A percentile compares a stretch with the other conserved stretches of the same genome.
phyloP scores from a whole-genome alignment of 30 jellyfish, hydroid and myxozoan species.

The Clytia hemisphaerica region DNA sequence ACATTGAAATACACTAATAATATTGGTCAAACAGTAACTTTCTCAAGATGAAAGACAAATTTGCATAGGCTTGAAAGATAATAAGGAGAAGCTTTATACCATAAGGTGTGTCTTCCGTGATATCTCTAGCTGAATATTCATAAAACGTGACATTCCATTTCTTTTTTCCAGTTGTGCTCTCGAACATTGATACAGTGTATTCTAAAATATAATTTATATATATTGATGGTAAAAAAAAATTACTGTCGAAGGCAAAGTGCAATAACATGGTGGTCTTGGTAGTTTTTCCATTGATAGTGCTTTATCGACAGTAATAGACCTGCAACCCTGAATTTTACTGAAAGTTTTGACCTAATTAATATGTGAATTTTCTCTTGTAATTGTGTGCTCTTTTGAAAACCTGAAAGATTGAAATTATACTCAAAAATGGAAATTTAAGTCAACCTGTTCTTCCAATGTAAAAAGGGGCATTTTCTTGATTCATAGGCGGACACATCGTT shows the following conservation, averaged over 20 bases:
- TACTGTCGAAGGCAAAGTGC: not conserved
- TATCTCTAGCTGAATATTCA: slow-evolving; percentile 75
- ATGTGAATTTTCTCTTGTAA: not conserved
- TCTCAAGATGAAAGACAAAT: not conserved
- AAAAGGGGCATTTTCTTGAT: slow-evolving; percentile 53
- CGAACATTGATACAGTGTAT: slow-evolving; percentile 81
- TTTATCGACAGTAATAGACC: too few species aligned
- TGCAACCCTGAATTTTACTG: too few species aligned
- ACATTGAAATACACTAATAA: not conserved
- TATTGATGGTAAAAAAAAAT: not conserved
- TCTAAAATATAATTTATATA: slow-evolving; percentile 29
- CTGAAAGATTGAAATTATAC: not conserved
- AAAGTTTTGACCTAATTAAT: too few species aligned
- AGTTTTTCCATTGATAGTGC: too few species aligned
- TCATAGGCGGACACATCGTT: slow-evolving; percentile 95
- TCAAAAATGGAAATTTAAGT: not conserved
- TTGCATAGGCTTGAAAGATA: too few species aligned
- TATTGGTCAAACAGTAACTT: not conserved
- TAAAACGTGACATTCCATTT: slow-evolving; percentile 88
- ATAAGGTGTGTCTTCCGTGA: slow-evolving; percentile 62
- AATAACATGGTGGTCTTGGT: too few species aligned
- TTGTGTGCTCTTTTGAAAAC: not conserved
- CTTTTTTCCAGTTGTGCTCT: slow-evolving; percentile 59
- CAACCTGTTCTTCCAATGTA: slow-evolving; percentile 95
- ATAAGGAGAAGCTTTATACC: slow-evolving; percentile 24